Base-by-base conservation (phyloP, 2,797 vertebrate genomes). In the Propithecus deckenii region DNA sequence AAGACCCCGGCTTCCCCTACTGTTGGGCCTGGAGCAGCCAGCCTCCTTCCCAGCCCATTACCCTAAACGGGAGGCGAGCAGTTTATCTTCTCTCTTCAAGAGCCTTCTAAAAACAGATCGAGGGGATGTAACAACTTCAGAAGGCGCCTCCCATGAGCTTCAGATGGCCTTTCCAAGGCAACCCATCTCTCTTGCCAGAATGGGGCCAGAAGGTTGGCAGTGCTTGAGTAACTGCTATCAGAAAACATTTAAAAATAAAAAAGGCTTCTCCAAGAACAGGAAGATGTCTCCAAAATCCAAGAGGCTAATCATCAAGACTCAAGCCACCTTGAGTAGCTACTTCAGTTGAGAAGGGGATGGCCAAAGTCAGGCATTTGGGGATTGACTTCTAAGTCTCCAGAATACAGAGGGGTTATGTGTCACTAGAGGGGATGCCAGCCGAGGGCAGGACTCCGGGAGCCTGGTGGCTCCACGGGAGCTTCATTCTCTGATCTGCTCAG, bases 41-140 rank as follows among this genome's bases (percentile, higher is more conserved):
- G 78, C 12, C 50, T 71, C 46, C 41, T 23, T 85, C 50, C 17
- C 15, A 0, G 20, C 3, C 41, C 63, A 1, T 83, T 74, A 81
- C 89, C 71, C 32, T 0, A 32, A 78, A 71, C 83, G 48, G 63
- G 80, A 94, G 96, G 79, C 95, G 81, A 57, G 13, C 52, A 93
- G 72, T 98, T 98, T 98, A 98, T 98, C 98, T 98, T 84, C 89
- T 97, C 97, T 98, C 96, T 98, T 95, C 91, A 97, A 98, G 91
- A 97, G 94, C 96, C 88, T 98, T 98, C 98, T 98, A 98, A 98
- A 98, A 98, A 98, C 98, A 98, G 98, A 98, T 94, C 65, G 75
- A 84, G 98, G 89, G 94, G 94, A 97, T 96, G 90, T 97, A 89
- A 83, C 75, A 89, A 89, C 78, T 86, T 96, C 32, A 75, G 97